phyloP scores from a whole-genome alignment of 2,797 vertebrate genomes.

The Acestrorhynchus altus region DNA sequence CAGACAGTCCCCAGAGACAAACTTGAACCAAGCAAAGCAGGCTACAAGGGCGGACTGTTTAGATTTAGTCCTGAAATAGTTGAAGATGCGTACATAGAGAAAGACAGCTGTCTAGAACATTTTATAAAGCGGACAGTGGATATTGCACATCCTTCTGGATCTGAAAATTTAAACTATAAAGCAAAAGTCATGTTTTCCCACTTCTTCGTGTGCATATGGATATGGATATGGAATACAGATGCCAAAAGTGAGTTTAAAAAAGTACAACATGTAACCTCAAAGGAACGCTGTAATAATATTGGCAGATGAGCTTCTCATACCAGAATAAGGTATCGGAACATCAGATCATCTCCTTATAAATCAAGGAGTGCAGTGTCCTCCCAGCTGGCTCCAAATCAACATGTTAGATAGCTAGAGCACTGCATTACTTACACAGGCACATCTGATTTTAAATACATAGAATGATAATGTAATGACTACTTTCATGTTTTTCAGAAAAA shows the following conservation, averaged over 20 bases:
- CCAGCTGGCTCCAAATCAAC: not conserved
- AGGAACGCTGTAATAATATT: constrained; percentile 13
- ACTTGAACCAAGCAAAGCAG: not conserved
- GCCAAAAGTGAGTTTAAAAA: not conserved
- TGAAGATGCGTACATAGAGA: not conserved
- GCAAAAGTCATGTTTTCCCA: not conserved
- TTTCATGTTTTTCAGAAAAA: no score
- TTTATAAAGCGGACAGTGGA: not conserved
- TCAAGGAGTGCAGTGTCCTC: constrained; percentile 12
- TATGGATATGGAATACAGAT: constrained; percentile 1
- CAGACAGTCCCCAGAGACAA: constrained; percentile 7
- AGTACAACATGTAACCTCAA: constrained; percentile 11
- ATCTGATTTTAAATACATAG: not conserved
- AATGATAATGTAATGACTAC: no score
- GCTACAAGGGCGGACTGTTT: not conserved
- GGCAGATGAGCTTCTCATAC: not conserved
- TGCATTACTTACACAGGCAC: not conserved
- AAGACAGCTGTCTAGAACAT: not conserved
- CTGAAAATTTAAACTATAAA: not conserved
- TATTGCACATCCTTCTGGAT: no score
- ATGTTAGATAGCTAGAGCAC: not conserved
- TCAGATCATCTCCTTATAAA: constrained; percentile 45
- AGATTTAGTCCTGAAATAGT: not conserved
- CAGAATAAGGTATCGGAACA: constrained; percentile 43
- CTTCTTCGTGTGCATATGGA: not conserved